These are phyloP conservation scores for Plagodis dolabraria DNA, from an alignment of 2,888 invertebrate genomes.

Conservation along the genomic window DNA sequence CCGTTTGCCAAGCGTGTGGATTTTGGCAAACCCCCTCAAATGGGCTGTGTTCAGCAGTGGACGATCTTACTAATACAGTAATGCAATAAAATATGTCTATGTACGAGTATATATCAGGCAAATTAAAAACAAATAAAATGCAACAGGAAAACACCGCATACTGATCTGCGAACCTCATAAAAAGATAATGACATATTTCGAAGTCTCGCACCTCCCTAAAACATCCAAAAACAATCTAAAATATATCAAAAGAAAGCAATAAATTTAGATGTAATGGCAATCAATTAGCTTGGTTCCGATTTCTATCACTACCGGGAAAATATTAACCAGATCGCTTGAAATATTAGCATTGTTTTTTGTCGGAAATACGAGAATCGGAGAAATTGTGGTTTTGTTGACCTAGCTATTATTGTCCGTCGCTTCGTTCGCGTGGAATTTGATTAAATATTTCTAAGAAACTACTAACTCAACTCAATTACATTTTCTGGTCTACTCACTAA, in stretches of 20 bases:
- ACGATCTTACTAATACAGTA: too few relatives aligned
- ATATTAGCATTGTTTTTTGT: conserved; percentile 60
- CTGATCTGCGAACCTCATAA: conserved; percentile 16
- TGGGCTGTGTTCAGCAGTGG: too few relatives aligned
- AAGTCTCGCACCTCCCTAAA: conserved; percentile 37
- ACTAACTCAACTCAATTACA: too few relatives aligned
- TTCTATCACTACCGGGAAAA: conserved; percentile 42
- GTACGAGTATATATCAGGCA: too few relatives aligned
- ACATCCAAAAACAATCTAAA: conserved; percentile 34
- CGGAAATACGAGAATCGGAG: conserved; percentile 13
- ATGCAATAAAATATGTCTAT: too few relatives aligned
- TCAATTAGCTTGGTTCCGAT: conserved; percentile 53
- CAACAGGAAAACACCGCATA: too few relatives aligned
- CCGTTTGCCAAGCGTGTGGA: too few relatives aligned
- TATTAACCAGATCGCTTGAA: conserved; percentile 66
- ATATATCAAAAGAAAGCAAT: conserved; percentile 34
- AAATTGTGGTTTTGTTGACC: conserved; percentile 44
- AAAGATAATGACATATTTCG: conserved; percentile 22
- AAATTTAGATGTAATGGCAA: conserved; percentile 41
- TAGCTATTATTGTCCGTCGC: conserved; percentile 13
- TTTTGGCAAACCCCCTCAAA: too few relatives aligned
- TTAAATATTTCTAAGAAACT: too few relatives aligned
- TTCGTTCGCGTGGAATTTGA: too few relatives aligned
- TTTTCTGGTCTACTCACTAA: too few relatives aligned
- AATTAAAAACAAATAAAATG: too few relatives aligned